Percentiles rank a stretch among this genome's conserved stretches.
These are phyloP conservation scores for Amphipoea lucens DNA, from an alignment of 2,888 invertebrate species.

Conservation along the genomic window DNA sequence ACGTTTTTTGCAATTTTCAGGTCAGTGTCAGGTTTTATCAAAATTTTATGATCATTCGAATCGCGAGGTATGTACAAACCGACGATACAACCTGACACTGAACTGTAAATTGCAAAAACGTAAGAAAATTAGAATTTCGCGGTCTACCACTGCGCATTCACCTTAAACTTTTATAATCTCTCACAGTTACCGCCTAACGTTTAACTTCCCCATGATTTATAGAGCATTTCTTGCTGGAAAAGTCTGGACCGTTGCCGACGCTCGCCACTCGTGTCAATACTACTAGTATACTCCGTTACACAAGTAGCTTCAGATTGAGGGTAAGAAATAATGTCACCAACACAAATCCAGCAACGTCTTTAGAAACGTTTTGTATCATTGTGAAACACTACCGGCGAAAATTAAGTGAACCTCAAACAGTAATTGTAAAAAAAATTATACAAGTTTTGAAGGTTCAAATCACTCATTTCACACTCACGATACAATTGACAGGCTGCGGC, in stretches of 20 bases:
- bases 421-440: conserved; percentile 20
- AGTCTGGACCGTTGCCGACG: conserved; percentile 75
- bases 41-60: too few species aligned
- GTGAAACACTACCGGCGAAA: conserved; percentile 13
- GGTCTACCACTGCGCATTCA: too few species aligned
- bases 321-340: conserved; percentile 39
- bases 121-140: too few species aligned
- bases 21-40: too few species aligned
- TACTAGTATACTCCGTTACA: conserved; percentile 56
- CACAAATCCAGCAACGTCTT: conserved; percentile 24
- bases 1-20: too few species aligned
- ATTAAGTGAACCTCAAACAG: conserved; percentile 1
- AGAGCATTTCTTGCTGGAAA: conserved; percentile 68
- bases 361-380: conserved; percentile 15
- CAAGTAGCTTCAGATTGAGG: conserved; percentile 47
- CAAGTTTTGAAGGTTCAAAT: conserved; percentile 56
- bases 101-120: too few species aligned
- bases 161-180: conserved; percentile 51
- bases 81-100: too few species aligned
- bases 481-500: conserved; percentile 79
- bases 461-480: conserved; percentile 72
- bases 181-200: conserved; percentile 54
- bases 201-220: conserved; percentile 68
- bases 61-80: too few species aligned
- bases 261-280: conserved; percentile 67